Evolutionary conservation across 2,113 vertebrate species (phyloP).

Genomic region (Calidris pygmaea): DNA sequence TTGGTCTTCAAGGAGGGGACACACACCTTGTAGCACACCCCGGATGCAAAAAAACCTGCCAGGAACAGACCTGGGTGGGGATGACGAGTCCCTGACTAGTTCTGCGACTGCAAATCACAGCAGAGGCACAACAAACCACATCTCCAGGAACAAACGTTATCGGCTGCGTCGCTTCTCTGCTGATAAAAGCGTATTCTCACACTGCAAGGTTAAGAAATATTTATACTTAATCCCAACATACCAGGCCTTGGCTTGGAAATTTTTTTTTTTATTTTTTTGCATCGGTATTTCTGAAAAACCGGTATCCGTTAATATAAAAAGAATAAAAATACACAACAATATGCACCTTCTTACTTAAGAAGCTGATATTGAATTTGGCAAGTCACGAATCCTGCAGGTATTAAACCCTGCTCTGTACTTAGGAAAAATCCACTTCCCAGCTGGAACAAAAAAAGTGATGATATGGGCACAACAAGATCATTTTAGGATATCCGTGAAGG

Average conservation of each 20-base stretch:
- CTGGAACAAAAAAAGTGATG: background rate
- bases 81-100: accelerated
- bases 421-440: background rate
- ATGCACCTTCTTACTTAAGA: background rate
- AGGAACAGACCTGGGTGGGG: background rate
- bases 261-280: background rate
- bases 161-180: background rate
- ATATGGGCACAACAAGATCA: background rate
- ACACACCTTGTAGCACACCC: background rate
- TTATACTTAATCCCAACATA: background rate
- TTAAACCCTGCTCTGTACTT: background rate
- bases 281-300: background rate
- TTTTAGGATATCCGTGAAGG: background rate
- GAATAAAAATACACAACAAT: background rate
- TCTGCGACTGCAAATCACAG: background rate
- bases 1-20: background rate
- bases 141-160: background rate
- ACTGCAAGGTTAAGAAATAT: background rate
- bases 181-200: background rate
- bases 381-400: background rate
- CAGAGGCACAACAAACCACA: background rate
- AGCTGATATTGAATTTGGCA: background rate
- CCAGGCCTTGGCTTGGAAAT: background rate
- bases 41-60: background rate
- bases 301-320: background rate